These are phyloP conservation scores for Troilus luridus DNA, from an alignment of 2,888 invertebrate species.

Conservation along the genomic window DNA sequence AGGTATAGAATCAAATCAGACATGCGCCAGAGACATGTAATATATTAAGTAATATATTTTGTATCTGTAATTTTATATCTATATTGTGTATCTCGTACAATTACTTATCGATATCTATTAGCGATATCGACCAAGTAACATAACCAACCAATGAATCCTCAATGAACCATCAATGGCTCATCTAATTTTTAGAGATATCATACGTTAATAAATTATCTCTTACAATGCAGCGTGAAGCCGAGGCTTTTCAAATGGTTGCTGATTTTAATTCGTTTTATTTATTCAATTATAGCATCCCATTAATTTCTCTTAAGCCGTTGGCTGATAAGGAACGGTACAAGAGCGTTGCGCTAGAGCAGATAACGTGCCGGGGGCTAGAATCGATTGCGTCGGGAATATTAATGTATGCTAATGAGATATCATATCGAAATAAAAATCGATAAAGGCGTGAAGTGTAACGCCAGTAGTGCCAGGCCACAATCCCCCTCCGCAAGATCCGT, in stretches of 20 bases:
- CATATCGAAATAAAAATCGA: constrained; percentile 27
- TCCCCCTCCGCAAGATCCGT: neutral
- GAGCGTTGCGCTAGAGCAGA: neutral
- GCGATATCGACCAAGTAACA: no score
- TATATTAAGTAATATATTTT: no score
- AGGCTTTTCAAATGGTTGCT: neutral
- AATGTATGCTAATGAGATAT: constrained; percentile 38
- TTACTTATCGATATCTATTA: no score
- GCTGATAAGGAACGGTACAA: constrained; percentile 20
- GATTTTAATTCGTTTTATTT: neutral
- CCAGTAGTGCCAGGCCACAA: constrained; percentile 29
- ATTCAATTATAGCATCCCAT: neutral
- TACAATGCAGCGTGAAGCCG: neutral
- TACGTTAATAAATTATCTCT: neutral
- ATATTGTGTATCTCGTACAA: no score
- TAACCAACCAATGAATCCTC: no score
- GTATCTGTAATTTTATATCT: no score
- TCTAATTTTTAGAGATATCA: neutral
- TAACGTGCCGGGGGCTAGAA: neutral
- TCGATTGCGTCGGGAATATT: constrained; percentile 11
- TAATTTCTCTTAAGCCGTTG: constrained; percentile 7
- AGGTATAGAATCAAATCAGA: no score
- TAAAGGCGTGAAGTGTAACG: constrained; percentile 39
- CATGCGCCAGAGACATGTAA: no score
- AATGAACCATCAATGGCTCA: no score